Conservation (phyloP, 2,113 vertebrate species). For the Mungos mungo region DNA sequence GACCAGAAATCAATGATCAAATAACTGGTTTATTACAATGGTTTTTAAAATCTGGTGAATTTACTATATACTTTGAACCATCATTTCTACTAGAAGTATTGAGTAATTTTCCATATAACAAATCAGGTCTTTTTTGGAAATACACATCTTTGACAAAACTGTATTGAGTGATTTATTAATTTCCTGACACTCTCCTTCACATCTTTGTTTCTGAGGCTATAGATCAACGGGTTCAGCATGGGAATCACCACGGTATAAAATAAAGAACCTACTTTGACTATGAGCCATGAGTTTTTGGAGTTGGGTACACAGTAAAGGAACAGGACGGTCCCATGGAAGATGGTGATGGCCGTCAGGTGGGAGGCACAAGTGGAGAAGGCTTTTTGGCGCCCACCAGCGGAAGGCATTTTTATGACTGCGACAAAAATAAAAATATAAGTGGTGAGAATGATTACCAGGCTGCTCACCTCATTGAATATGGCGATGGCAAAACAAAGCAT, state of each 20-base stretch:
- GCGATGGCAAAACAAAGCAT: not conserved
- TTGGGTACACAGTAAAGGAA: slow-evolving; percentile 40
- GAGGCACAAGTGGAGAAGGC: slow-evolving; percentile 52
- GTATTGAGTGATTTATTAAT: not conserved
- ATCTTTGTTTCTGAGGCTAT: slow-evolving; percentile 39
- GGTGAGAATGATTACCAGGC: not conserved
- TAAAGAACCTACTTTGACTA: slow-evolving; percentile 23
- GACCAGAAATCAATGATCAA: not conserved
- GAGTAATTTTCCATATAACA: not conserved
- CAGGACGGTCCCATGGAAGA: slow-evolving; percentile 30
- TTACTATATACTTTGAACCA: not conserved
- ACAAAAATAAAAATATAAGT: not conserved
- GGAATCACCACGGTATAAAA: not conserved
- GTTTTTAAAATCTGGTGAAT: not conserved
- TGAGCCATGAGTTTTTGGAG: slow-evolving; percentile 10
- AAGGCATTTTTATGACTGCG: slow-evolving; percentile 39
- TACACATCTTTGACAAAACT: not conserved
- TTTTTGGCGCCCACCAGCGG: not conserved
- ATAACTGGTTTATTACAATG: not conserved
- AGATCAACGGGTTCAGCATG: not conserved
- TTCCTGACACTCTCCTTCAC: not conserved
- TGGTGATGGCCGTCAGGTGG: not conserved
- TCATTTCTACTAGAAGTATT: not conserved
- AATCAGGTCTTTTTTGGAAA: not conserved
- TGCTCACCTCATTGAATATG: not conserved